Evolutionary conservation across 2,888 invertebrate genomes (phyloP).

Genomic region (Drosophila picticornis): DNA sequence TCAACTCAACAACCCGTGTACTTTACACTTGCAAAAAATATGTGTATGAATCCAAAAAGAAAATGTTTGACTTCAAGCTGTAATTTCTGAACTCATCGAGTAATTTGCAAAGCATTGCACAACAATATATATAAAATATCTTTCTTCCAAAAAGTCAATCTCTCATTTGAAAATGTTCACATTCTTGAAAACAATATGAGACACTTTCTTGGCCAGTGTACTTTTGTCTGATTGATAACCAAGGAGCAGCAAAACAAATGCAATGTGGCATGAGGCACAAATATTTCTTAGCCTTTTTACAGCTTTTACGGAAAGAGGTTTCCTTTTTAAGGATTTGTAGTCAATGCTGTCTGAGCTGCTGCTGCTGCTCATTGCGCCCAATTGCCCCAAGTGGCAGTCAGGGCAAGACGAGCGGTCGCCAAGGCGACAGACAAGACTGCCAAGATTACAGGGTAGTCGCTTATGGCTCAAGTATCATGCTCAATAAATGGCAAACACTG

Average conservation of each 20-base stretch:
- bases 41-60: background rate
- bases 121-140: background rate
- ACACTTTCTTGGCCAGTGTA: background rate
- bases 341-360: slow-evolving; percentile 53
- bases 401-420: slow-evolving; percentile 21
- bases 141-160: background rate
- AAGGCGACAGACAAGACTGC: slow-evolving; percentile 68
- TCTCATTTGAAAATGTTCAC: background rate
- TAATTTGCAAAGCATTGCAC: background rate
- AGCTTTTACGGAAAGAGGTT: background rate
- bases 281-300: slow-evolving; percentile 8
- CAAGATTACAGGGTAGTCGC: slow-evolving; percentile 49
- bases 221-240: slow-evolving; percentile 34
- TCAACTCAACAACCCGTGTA: slow-evolving; percentile 12
- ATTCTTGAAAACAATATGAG: background rate
- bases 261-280: slow-evolving; percentile 8
- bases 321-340: slow-evolving; percentile 25
- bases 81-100: background rate
- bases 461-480: slow-evolving; percentile 65
- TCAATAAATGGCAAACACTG: slow-evolving; percentile 62
- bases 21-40: background rate
- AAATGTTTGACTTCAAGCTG: background rate
- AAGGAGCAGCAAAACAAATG: background rate
- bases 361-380: slow-evolving; percentile 34
- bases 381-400: slow-evolving; percentile 42